Conservation (phyloP, 92 coral and sea anemone species). For the Porites evermanni region DNA sequence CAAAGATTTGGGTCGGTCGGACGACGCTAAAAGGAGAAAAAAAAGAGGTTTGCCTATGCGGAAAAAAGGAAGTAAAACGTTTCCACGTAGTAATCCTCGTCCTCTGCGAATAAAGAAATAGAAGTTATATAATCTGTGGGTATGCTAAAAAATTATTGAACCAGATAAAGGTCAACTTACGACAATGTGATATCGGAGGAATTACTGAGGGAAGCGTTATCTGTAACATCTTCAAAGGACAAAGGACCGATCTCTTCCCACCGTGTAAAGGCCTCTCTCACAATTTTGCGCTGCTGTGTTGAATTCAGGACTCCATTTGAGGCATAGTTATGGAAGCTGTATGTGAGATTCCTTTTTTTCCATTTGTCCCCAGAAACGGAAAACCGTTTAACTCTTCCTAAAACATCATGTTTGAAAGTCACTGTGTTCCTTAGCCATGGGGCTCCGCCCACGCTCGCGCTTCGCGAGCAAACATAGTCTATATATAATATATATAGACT, state of each 20-base stretch:
- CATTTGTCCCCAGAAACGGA: conserved; percentile 55
- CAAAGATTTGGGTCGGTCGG: too few relatives aligned
- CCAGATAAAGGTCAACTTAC: conserved; percentile 7
- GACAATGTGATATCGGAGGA: conserved; percentile 21
- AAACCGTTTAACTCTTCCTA: conserved; percentile 65
- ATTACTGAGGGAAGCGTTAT: neutral
- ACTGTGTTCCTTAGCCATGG: too few relatives aligned
- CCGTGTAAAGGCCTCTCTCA: conserved; percentile 67
- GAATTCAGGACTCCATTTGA: conserved; percentile 54
- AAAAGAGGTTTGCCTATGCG: too few relatives aligned
- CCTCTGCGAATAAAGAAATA: neutral
- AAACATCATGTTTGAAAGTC: neutral
- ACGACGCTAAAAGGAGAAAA: too few relatives aligned
- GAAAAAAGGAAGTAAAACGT: too few relatives aligned
- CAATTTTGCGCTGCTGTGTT: conserved; percentile 41
- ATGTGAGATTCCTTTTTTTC: conserved; percentile 66
- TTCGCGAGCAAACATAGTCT: too few relatives aligned
- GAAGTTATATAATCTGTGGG: neutral
- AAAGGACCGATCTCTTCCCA: conserved; percentile 76
- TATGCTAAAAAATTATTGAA: neutral
- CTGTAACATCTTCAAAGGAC: conserved; percentile 49
- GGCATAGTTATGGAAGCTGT: conserved; percentile 72
- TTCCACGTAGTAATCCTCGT: neutral
- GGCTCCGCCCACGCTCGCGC: too few relatives aligned
- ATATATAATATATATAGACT: too few relatives aligned